A percentile compares a stretch with the other conserved stretches of the same genome.
phyloP scores from a whole-genome alignment of 2,113 vertebrate genomes.

The Anas platyrhynchos region DNA sequence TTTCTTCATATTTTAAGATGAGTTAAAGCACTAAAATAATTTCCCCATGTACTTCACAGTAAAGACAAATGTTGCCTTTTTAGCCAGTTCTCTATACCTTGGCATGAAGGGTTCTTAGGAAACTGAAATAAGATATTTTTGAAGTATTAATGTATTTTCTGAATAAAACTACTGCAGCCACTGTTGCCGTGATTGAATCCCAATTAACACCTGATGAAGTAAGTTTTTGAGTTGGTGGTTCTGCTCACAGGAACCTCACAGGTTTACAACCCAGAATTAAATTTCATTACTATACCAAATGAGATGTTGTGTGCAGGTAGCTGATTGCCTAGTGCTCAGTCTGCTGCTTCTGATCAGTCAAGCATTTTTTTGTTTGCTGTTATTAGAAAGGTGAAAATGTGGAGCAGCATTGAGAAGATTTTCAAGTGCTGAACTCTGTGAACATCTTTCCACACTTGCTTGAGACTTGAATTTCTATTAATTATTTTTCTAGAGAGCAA shows the following conservation, averaged over 20 bases:
- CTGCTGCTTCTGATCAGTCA: background rate
- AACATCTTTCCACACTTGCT: background rate
- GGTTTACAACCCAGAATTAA: background rate
- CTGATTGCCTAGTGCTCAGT: background rate
- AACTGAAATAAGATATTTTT: background rate
- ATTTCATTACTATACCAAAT: background rate
- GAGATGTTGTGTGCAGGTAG: background rate
- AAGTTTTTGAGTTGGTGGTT: background rate
- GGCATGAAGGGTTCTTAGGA: background rate
- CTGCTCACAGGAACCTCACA: background rate
- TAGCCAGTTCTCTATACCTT: background rate
- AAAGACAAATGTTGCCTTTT: background rate
- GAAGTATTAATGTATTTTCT: background rate
- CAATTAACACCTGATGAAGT: background rate
- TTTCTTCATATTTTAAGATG: background rate
- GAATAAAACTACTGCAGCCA: background rate
- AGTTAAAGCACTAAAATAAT: background rate
- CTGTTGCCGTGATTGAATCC: background rate
- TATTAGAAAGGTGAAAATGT: background rate
- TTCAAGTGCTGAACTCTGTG: background rate
- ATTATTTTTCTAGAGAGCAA: slow-evolving; percentile 11
- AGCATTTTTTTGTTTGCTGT: background rate
- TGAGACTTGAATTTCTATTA: background rate
- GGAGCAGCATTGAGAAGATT: background rate
- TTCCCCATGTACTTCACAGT: background rate